Evolutionary conservation across 2,113 vertebrate species (phyloP).

Genomic region (Cathartes aura): DNA sequence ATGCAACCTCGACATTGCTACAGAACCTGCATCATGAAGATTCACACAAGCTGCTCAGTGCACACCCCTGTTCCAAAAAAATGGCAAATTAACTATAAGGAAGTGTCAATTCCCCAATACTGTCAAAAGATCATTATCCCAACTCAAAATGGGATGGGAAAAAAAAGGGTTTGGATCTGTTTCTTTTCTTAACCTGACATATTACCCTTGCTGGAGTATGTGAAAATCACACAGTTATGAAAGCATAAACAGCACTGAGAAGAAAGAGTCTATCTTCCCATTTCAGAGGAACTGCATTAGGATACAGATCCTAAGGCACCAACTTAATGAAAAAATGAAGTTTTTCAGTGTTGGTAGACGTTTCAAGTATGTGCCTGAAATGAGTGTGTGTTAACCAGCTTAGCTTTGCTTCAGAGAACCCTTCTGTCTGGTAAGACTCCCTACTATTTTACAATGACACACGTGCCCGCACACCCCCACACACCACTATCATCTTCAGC

Average conservation of each 20-base stretch:
- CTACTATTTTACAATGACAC: background rate
- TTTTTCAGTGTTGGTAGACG: background rate
- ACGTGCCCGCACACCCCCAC: background rate
- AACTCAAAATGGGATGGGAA: background rate
- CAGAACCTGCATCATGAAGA: background rate
- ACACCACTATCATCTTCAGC: background rate
- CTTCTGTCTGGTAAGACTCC: background rate
- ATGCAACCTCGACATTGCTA: background rate
- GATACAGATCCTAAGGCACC: conserved; percentile 16
- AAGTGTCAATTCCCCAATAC: background rate
- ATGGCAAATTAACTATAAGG: background rate
- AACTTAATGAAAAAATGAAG: conserved; percentile 23
- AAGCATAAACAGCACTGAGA: background rate
- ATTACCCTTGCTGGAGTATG: background rate
- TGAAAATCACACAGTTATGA: background rate
- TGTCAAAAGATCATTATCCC: background rate
- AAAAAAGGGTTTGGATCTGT: background rate
- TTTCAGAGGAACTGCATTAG: background rate
- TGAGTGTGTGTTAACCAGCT: background rate
- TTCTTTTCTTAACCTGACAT: background rate
- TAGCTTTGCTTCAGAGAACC: background rate
- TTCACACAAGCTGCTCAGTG: background rate
- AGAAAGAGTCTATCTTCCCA: background rate
- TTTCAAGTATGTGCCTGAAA: conserved; percentile 21
- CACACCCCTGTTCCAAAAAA: background rate